These are phyloP conservation scores for Drosophila phalerata DNA, from an alignment of 2,888 invertebrate species.

Conservation along the genomic window DNA sequence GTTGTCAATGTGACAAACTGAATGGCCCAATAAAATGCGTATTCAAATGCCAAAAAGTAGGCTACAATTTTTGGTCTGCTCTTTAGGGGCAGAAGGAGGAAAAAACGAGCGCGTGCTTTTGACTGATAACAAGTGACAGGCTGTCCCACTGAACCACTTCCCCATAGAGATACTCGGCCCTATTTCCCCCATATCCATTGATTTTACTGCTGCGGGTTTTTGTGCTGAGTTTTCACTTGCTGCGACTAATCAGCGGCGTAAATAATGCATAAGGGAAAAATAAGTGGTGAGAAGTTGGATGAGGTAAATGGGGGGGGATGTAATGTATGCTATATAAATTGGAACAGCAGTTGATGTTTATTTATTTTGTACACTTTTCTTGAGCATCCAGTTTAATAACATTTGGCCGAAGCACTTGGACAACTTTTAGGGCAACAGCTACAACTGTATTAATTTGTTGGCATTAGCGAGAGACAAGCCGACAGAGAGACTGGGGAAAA, in stretches of 20 bases:
- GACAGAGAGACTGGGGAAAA: background rate
- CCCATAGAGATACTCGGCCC: background rate
- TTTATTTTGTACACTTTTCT: constrained; percentile 12
- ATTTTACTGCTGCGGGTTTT: constrained; percentile 24
- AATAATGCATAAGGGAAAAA: constrained; percentile 53
- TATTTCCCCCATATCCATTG: constrained; percentile 8
- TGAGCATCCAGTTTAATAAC: constrained; percentile 23
- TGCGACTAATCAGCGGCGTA: constrained; percentile 48
- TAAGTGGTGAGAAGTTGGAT: constrained; percentile 19
- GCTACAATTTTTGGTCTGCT: constrained; percentile 26
- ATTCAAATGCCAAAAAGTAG: constrained; percentile 50
- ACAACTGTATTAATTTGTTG: constrained; percentile 62
- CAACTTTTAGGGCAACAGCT: constrained; percentile 16
- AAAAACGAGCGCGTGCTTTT: constrained; percentile 38
- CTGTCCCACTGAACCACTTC: background rate
- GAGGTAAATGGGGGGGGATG: background rate
- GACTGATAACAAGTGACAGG: constrained; percentile 53
- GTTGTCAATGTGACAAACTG: constrained; percentile 41
- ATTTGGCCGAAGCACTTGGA: constrained; percentile 30
- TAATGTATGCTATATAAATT: constrained; percentile 26
- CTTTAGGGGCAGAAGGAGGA: too few relatives aligned
- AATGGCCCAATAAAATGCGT: constrained; percentile 48
- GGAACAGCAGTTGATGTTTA: constrained; percentile 11
- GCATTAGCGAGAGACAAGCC: constrained; percentile 33
- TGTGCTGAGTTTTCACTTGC: constrained; percentile 41